phyloP scores from a whole-genome alignment of 2,888 invertebrate genomes.

The Dolichomitus sp. region DNA sequence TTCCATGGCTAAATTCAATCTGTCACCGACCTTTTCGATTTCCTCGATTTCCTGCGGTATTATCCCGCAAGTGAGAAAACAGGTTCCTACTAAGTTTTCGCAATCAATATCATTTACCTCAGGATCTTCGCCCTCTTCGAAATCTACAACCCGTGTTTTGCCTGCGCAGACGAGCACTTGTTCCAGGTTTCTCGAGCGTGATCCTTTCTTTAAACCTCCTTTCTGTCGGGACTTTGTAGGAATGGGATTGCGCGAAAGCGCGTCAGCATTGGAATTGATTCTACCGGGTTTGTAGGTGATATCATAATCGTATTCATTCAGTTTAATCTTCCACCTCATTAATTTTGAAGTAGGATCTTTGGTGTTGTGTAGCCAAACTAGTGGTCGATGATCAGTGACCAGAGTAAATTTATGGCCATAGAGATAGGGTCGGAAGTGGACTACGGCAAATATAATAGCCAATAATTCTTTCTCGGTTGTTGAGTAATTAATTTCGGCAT shows the following conservation, averaged over 20 bases:
- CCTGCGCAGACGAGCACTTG: constrained; percentile 47
- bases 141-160: constrained; percentile 47
- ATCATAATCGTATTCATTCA: constrained; percentile 53
- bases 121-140: constrained; percentile 25
- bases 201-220: too few relatives aligned
- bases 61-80: constrained; percentile 6
- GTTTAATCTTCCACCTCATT: constrained; percentile 71
- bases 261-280: too few relatives aligned
- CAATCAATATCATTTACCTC: too few relatives aligned
- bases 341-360: constrained; percentile 73
- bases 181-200: constrained; percentile 46
- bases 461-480: constrained; percentile 45
- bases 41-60: background rate
- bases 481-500: constrained; percentile 27
- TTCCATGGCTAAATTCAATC: constrained; percentile 34
- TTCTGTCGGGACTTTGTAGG: too few relatives aligned
- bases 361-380: constrained; percentile 69
- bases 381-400: constrained; percentile 59
- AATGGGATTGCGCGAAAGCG: too few relatives aligned
- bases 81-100: constrained; percentile 33
- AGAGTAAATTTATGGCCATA: too few relatives aligned
- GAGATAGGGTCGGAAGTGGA: constrained; percentile 45
- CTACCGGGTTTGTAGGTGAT: constrained; percentile 55
- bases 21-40: constrained; percentile 25
- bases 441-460: constrained; percentile 41